A percentile compares a stretch with the other conserved stretches of the same genome.
phyloP scores from a whole-genome alignment of 2,113 vertebrate species.

The Mormyrus iriodes region DNA sequence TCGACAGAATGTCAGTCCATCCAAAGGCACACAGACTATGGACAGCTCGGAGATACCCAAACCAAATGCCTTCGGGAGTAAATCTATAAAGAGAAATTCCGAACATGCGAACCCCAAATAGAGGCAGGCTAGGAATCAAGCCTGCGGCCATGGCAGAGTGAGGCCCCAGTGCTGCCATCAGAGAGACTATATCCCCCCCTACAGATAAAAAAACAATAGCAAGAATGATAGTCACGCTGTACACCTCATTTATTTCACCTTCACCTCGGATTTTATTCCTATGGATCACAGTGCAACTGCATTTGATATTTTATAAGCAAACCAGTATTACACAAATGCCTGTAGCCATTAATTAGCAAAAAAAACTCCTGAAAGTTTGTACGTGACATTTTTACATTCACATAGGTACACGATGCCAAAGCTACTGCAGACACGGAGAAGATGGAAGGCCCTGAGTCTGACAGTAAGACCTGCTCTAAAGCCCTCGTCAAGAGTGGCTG shows the following conservation, averaged over 20 bases:
- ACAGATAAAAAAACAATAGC: background rate
- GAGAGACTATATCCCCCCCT: background rate
- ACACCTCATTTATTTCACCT: background rate
- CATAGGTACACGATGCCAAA: background rate
- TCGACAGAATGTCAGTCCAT: background rate
- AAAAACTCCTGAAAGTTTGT: background rate
- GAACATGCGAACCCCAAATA: background rate
- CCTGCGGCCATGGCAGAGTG: too few species aligned
- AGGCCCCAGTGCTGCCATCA: background rate
- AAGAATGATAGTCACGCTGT: background rate
- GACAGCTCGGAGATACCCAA: background rate
- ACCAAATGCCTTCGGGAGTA: background rate
- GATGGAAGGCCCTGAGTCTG: background rate
- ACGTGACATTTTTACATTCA: too few species aligned
- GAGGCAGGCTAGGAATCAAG: background rate
- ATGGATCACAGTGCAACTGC: background rate
- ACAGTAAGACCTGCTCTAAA: background rate
- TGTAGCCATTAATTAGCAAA: background rate
- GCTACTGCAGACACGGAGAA: background rate
- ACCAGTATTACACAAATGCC: background rate
- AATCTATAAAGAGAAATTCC: background rate
- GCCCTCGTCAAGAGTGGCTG: constrained; percentile 5
- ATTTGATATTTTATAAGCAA: background rate
- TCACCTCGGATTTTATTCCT: background rate
- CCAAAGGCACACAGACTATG: background rate